Percentiles rank a stretch among this genome's conserved stretches.
Conservation (phyloP, 1,140 invertebrate species). For the Drosophila suzukii region DNA sequence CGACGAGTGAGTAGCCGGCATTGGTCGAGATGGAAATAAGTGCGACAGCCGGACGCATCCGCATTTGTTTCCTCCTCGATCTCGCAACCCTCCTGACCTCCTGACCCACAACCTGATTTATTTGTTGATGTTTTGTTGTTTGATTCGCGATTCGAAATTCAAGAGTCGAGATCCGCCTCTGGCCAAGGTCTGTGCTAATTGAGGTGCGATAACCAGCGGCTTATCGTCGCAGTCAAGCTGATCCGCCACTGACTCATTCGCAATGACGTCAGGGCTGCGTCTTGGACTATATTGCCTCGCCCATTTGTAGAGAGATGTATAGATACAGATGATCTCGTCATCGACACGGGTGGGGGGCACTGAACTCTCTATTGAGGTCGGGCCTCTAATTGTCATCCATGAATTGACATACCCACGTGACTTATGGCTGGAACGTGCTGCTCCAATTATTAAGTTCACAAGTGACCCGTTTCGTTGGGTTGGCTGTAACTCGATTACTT, state of each 20-base stretch:
- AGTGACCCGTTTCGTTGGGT: constrained; percentile 1
- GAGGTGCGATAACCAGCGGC: constrained; percentile 14
- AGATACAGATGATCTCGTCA: constrained; percentile 2
- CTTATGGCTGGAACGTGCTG: constrained; percentile 14
- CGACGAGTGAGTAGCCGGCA: constrained; percentile 89
- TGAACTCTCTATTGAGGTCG: constrained; percentile 4
- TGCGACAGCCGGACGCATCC: constrained; percentile 24
- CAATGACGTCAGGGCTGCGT: constrained; percentile 32
- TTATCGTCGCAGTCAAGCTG: constrained; percentile 28
- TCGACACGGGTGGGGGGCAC: background rate
- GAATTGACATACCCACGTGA: constrained; percentile 9
- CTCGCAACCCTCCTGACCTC: constrained; percentile 5
- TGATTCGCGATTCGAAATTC: background rate
- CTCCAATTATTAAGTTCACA: constrained; percentile 5
- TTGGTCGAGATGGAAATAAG: background rate
- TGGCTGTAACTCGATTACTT: background rate
- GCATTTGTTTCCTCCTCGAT: constrained; percentile 38
- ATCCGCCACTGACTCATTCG: constrained; percentile 45
- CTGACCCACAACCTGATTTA: constrained; percentile 23
- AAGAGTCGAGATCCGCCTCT: constrained; percentile 22
- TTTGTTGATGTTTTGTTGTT: constrained; percentile 38
- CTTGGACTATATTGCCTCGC: background rate
- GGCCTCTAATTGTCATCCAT: constrained; percentile 3
- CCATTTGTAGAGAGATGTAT: background rate
- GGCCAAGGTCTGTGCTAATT: constrained; percentile 36